Evolutionary conservation across 1,140 invertebrate genomes (phyloP), one percentile per base, ranked within the genome.

Genomic region (Dermatophagoides farinae): DNA sequence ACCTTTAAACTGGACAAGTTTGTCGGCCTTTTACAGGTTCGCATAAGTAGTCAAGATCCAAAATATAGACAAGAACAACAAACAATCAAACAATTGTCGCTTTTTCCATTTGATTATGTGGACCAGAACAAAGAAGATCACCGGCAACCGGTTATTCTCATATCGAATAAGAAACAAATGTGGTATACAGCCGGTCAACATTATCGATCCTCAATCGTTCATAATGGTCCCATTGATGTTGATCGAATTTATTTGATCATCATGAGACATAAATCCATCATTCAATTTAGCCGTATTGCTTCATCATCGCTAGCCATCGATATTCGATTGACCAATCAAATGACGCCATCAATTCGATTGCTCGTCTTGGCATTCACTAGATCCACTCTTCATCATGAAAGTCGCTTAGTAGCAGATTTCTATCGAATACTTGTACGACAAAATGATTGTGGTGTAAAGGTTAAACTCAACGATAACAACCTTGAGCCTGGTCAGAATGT

Each of bases 341-440:
- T 70, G 70, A 58, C 62, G 4, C 70, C 70, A 1, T 62, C 49
- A 49, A 64, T 66, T 20, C 60, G 70, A 31, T 40, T 71, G 14
- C n/a, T 70, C 1, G 64, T 66, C 16, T 68, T 66, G 49, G 64
- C 65, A 37, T 44, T 49, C 16, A 61, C n/a, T n/a, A n/a, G n/a
- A n/a, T n/a, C n/a, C n/a, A n/a, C n/a, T n/a, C n/a, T 59, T 14
- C 14, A 60, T 5, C n/a, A 61, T 55, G 44, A 62, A 41, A 65
- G 70, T 59, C 59, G 69, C 1, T 55, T n/a, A 6, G 53, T 71
- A 10, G 62, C 66, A 41, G 69, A 70, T 63, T 69, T 70, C 1
- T 51, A 69, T 10, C 62, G 64, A 59, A 50, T 71, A 23, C 65
- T 69, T 52, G 64, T 71, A 22, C 12, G 55, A 6, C 46, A 57